phyloP scores from a whole-genome alignment of 2,113 vertebrate genomes.

The Tenrec ecaudatus region DNA sequence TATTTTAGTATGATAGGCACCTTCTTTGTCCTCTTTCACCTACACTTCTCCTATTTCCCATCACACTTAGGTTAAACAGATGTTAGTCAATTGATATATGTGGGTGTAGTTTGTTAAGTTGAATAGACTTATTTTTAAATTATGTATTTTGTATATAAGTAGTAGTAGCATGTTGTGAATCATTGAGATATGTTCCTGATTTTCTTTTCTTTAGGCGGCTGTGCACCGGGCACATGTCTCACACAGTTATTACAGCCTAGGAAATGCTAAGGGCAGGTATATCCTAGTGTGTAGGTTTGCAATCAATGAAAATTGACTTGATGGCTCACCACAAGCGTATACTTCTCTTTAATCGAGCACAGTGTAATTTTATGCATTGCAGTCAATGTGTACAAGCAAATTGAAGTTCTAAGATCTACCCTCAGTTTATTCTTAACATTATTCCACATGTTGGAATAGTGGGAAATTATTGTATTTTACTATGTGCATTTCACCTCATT shows the following conservation, averaged over 20 bases:
- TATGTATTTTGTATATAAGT: too few species aligned
- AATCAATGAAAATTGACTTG: too few species aligned
- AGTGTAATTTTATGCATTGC: too few species aligned
- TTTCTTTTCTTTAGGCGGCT: slow-evolving; percentile 55
- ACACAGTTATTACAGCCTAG: not conserved
- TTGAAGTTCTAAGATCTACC: not conserved
- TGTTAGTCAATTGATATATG: too few species aligned
- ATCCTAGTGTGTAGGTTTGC: too few species aligned
- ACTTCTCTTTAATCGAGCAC: too few species aligned
- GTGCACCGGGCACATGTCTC: slow-evolving; percentile 60
- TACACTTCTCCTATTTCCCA: not conserved
- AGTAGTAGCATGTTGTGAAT: not conserved
- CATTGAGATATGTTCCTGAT: not conserved
- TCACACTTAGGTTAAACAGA: not conserved
- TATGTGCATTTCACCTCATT: not conserved
- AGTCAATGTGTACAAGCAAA: not conserved
- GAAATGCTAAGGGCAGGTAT: not conserved
- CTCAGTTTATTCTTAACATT: not conserved
- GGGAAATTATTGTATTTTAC: slow-evolving; percentile 7
- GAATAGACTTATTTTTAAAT: too few species aligned
- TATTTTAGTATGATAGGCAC: not conserved
- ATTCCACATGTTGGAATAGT: not conserved
- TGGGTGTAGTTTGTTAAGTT: too few species aligned
- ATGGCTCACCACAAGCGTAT: too few species aligned
- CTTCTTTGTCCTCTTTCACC: not conserved